phyloP scores from a whole-genome alignment of 1,140 invertebrate species.

The Drosophila tani region DNA sequence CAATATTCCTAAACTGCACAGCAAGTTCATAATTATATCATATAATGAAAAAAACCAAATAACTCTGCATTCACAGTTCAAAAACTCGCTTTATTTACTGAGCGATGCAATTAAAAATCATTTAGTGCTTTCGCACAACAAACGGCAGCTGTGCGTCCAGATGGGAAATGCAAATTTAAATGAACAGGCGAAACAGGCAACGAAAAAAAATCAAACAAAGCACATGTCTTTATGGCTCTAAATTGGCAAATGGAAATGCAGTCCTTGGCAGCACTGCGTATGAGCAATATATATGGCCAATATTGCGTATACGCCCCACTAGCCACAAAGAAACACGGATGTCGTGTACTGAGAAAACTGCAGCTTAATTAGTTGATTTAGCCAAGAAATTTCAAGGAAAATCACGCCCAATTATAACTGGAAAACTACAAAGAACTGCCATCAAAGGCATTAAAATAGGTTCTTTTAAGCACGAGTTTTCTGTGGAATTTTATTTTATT shows the following conservation, averaged over 20 bases:
- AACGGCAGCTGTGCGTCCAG: constrained; percentile 20
- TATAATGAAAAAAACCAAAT: too few species aligned
- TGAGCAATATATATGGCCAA: constrained; percentile 16
- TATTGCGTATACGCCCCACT: constrained; percentile 33
- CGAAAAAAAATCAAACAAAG: background rate
- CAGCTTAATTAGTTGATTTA: constrained; percentile 3
- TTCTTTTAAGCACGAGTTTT: too few species aligned
- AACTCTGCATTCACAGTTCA: background rate
- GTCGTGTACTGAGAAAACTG: background rate
- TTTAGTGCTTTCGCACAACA: constrained; percentile 25
- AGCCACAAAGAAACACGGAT: constrained; percentile 5
- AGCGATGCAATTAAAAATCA: constrained; percentile 44
- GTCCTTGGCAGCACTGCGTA: constrained; percentile 11
- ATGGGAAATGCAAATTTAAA: constrained; percentile 36
- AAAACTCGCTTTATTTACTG: constrained; percentile 7
- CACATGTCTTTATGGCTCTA: constrained; percentile 4
- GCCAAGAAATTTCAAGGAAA: background rate
- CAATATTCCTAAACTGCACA: too few species aligned
- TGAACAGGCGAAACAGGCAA: background rate
- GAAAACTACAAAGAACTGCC: background rate
- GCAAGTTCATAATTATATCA: too few species aligned
- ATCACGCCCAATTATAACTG: constrained; percentile 3
- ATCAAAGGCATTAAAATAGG: background rate
- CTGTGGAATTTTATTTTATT: too few species aligned
- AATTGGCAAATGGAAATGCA: constrained; percentile 26